phyloP scores from a whole-genome alignment of 92 coral and sea anemone genomes.

The Zoanthus sociatus region DNA sequence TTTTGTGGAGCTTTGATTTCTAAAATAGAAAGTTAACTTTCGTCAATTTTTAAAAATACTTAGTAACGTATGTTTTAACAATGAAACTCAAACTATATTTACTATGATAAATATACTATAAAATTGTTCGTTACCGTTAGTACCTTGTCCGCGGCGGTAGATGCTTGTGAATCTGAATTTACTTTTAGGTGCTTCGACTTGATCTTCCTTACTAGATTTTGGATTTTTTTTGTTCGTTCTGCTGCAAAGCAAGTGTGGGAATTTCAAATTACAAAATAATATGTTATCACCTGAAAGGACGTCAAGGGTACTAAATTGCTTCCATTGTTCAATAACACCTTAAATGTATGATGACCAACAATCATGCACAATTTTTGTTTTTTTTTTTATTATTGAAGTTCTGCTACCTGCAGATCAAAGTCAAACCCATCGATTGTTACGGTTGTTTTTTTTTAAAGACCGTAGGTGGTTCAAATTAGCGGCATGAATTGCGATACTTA shows the following conservation, averaged over 20 bases:
- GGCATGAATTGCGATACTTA: no score
- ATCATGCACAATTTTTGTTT: no score
- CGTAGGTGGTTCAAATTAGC: no score
- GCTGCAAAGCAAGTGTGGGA: neutral
- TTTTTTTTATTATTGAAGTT: no score
- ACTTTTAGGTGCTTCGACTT: neutral
- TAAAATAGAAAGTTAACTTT: constrained; percentile 1
- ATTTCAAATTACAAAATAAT: neutral
- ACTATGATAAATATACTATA: neutral
- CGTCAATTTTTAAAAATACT: neutral
- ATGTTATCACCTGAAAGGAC: neutral
- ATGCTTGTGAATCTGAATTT: neutral
- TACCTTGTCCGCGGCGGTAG: neutral
- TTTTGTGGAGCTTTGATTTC: constrained; percentile 4
- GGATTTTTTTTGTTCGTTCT: neutral
- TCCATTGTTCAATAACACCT: no score
- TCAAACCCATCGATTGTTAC: no score
- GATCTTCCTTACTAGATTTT: neutral
- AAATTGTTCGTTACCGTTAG: neutral
- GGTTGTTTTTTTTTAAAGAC: no score
- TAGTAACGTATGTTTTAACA: neutral
- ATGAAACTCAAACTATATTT: no score
- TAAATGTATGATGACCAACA: no score
- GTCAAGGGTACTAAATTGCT: no score
- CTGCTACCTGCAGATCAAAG: no score